Evolutionary conservation across 1,140 invertebrate species (phyloP).

Genomic region (Bombus picipes): DNA sequence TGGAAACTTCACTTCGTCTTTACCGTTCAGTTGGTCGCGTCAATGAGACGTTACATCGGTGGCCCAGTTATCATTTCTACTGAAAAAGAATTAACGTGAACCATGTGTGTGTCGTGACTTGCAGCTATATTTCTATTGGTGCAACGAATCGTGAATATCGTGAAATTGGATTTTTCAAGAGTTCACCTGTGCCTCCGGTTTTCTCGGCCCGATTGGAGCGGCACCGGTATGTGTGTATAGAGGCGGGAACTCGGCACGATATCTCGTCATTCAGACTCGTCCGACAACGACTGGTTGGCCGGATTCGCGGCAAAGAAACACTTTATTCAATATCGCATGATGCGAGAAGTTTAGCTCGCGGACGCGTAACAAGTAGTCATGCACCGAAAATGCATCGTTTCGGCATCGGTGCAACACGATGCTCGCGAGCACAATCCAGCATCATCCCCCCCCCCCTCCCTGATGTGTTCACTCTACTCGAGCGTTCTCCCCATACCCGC

Average conservation of each 20-base stretch:
- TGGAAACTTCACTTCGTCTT: background rate
- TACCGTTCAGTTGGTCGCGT: slow-evolving; percentile 21
- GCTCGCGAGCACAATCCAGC: slow-evolving; percentile 50
- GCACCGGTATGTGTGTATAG: too few species aligned
- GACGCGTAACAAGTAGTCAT: slow-evolving; percentile 78
- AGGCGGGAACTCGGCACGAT: background rate
- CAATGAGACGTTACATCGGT: background rate
- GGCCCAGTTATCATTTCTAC: background rate
- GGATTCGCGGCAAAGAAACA: slow-evolving; percentile 34
- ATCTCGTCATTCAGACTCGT: background rate
- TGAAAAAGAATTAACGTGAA: background rate
- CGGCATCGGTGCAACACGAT: slow-evolving; percentile 40
- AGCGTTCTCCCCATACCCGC: slow-evolving; percentile 48
- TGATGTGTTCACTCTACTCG: slow-evolving; percentile 36
- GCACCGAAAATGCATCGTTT: slow-evolving; percentile 50
- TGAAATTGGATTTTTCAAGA: slow-evolving; percentile 33
- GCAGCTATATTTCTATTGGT: background rate
- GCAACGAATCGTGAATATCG: background rate
- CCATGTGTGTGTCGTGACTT: background rate
- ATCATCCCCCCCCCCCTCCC: background rate
- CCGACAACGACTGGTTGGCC: background rate
- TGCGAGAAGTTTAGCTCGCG: slow-evolving; percentile 52
- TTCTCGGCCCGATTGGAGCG: background rate
- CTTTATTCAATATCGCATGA: slow-evolving; percentile 44
- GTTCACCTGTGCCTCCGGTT: background rate